phyloP scores from a whole-genome alignment of 2,797 vertebrate genomes.

The Dendrocincla fuliginosa region DNA sequence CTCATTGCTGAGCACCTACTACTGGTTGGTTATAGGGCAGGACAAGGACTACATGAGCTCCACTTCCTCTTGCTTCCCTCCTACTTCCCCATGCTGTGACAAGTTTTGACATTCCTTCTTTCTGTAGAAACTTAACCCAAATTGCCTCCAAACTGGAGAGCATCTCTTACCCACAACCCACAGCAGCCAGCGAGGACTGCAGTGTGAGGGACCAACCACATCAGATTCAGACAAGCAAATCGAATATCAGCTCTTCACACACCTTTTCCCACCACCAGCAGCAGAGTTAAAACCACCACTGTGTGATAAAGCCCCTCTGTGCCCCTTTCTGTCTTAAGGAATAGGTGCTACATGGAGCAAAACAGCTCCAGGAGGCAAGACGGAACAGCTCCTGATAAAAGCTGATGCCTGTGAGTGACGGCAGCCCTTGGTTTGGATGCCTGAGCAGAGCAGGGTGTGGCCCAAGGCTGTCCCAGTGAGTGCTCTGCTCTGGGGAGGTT shows the following conservation, averaged over 20 bases:
- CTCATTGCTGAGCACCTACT: neutral
- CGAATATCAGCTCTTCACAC: fast-evolving
- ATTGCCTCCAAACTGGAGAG: neutral
- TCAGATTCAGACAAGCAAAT: neutral
- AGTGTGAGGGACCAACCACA: neutral
- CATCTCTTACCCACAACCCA: neutral
- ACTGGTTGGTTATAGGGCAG: neutral
- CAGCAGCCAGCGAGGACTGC: neutral
- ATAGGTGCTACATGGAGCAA: neutral
- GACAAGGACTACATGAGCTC: neutral
- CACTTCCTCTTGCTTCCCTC: neutral
- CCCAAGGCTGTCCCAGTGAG: neutral
- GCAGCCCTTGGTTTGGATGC: fast-evolving
- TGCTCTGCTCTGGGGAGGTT: neutral
- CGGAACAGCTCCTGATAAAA: no score
- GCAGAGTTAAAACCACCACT: neutral
- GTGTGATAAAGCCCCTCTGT: neutral
- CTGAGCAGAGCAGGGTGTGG: neutral
- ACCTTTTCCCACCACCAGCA: neutral
- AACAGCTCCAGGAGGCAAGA: neutral
- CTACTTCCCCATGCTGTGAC: fast-evolving
- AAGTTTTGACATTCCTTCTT: neutral
- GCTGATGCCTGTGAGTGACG: no score
- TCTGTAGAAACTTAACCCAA: neutral
- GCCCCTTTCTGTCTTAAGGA: neutral